Base-by-base conservation (phyloP, 2,797 vertebrate genomes). In the Eulemur rubriventer region DNA sequence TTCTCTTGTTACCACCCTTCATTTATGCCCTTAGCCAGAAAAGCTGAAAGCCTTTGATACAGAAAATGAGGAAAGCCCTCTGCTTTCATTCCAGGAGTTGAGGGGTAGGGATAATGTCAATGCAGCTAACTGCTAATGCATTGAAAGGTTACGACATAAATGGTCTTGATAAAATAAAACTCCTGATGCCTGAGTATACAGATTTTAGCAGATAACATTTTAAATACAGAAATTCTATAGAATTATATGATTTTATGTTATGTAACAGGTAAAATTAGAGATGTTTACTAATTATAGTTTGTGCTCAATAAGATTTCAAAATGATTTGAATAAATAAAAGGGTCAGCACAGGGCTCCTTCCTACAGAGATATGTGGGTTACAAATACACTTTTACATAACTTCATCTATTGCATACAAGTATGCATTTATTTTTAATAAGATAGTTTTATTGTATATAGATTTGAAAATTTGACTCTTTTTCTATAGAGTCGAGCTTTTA, bases 1-100 rank as follows among this genome's bases (percentile, higher is more conserved):
- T 96, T 93, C 92, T 94, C 50, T 59, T 95, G n/a, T n/a, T 83
- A 91, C 26, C 14, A 73, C 4, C 84, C 12, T 93, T 61, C 84
- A 28, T 61, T 97, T 92, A 82, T 46, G 14, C 91, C 78, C 10
- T 69, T 81, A 94, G 17, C 30, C 72, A 65, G 84, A 95, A 76
- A 94, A 95, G 26, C 24, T 30, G 28, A 97, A 92, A 46, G 0
- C 0, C 89, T 72, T 48, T 17, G 48, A 43, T 48, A 33, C 5
- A 78, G 76, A 41, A 96, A 63, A 90, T 90, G 88, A 80, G 41
- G 61, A 14, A 88, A 79, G 17, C n/a, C 61, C 33, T 63, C 73
- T 86, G 28, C 33, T 94, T 86, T 95, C 12, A 43, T 78, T 70
- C 28, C 17, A 65, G 67, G 7, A 81, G 4, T 35, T 89, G 22